A percentile compares a stretch with the other conserved stretches of the same genome.
These are phyloP conservation scores for Delphinapterus leucas DNA, from an alignment of 2,113 vertebrate species.

Conservation along the genomic window DNA sequence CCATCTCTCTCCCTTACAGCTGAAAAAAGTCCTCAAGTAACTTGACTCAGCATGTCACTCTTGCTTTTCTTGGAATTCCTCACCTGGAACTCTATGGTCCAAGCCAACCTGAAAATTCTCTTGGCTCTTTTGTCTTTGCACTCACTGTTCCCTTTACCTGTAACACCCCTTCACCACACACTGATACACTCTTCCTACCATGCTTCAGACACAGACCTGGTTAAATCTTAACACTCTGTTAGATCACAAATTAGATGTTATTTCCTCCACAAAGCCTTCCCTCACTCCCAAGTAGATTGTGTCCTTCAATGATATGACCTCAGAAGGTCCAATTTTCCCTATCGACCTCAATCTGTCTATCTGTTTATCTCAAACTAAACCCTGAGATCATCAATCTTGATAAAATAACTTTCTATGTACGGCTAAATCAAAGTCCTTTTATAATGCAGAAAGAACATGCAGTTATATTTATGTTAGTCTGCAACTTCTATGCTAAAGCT, in stretches of 20 bases:
- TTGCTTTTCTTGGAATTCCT: not conserved
- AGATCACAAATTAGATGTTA: not conserved
- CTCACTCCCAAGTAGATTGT: not conserved
- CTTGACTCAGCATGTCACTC: not conserved
- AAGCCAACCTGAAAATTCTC: not conserved
- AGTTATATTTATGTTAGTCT: not conserved
- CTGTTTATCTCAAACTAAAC: not conserved
- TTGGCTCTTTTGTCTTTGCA: not conserved
- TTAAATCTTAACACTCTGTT: not conserved
- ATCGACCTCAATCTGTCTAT: not conserved
- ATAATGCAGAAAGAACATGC: not conserved
- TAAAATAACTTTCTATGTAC: not conserved
- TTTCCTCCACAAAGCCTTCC: not conserved
- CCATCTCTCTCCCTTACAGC: not conserved
- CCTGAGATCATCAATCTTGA: not conserved
- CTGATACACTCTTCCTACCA: not conserved
- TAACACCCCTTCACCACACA: accelerated
- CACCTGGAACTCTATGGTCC: not conserved
- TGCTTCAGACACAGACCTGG: not conserved
- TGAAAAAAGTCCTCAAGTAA: not conserved
- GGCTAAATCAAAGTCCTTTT: not conserved
- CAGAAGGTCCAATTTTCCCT: not conserved
- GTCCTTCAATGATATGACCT: not conserved
- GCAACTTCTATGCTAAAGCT: not conserved
- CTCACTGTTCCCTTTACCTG: not conserved